Base-by-base conservation (phyloP, 2,888 invertebrate genomes). In the Achlya flavicornis region DNA sequence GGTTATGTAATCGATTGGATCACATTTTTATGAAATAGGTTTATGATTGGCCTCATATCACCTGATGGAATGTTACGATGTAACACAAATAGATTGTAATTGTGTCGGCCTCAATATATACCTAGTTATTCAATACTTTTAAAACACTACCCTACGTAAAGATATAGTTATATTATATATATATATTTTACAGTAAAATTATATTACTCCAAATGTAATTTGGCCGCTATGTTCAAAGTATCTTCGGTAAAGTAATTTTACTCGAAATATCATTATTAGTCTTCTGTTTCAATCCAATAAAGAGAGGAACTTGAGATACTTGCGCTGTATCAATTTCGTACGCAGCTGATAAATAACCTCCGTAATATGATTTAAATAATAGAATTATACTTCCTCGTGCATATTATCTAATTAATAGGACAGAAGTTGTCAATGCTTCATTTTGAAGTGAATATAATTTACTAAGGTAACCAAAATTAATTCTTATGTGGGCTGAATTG, bases 31-130 rank as follows among this genome's bases (percentile, higher is more conserved):
- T 38, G 58, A 59, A 59, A 59, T 59, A 35, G 58, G 58, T 35
- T 58, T 58, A 58, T 59, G 58, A 38, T 59, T 59, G 33, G 58
- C 58, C 58, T 35, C 58, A 58, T 33, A 58, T 33, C 58, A 59
- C 58, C 35, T 35, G 58, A 59, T 35, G 58, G 35, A 16, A 38
- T 7, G 58, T 35, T 35, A 38, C 38, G 58, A 59, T 59, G 58
- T 59, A 16, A 59, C 58, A 11, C 5, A 59, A 59, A 59, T 59
- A 59, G 16, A 16, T 16, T 38, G 19, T 53, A 53, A 19, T 53
- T 53, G 19, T 53, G 19, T 53, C 19, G 53, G n/a, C 53, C 19
- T 53, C 2, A 53, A 53, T 19, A 53, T 53, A 19, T 8, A 53
- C 3, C 48, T 53, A 53, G 16, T 53, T 10, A 8, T 10, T 10